Evolutionary conservation across 2,888 invertebrate genomes (phyloP).

Genomic region (Caenorhabditis angaria): DNA sequence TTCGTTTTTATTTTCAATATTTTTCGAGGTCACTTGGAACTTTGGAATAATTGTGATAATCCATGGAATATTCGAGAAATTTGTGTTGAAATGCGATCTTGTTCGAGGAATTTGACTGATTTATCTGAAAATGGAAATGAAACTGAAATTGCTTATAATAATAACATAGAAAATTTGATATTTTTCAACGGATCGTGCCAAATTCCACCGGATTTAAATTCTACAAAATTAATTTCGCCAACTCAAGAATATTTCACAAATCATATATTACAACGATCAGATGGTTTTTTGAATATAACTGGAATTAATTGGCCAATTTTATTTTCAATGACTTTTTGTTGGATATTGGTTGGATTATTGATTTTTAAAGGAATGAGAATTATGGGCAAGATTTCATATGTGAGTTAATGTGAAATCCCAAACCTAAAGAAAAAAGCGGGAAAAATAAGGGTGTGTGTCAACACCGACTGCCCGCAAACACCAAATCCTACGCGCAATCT

Average conservation of each 20-base stretch:
- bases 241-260: conserved; percentile 12
- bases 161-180: background rate
- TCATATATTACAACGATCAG: conserved; percentile 48
- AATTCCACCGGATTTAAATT: background rate
- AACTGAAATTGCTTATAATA: conserved; percentile 10
- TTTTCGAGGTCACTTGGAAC: conserved; percentile 7
- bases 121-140: no score
- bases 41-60: conserved; percentile 30
- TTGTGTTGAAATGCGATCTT: conserved; percentile 14
- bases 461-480: no score
- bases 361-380: conserved; percentile 62
- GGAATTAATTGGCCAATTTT: conserved; percentile 53
- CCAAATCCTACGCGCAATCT: no score
- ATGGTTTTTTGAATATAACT: conserved; percentile 47
- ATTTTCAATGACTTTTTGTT: conserved; percentile 32
- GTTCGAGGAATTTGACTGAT: no score
- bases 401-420: conserved; percentile 8
- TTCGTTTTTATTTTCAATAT: conserved; percentile 50
- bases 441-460: no score
- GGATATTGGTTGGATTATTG: conserved; percentile 53
- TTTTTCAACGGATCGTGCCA: conserved; percentile 17
- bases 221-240: background rate
- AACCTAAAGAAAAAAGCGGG: background rate
- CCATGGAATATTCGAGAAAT: conserved; percentile 31
- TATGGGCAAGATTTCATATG: conserved; percentile 47